These are phyloP conservation scores for Caenorhabditis sp. DNA, from an alignment of 2,888 invertebrate genomes.

Conservation along the genomic window DNA sequence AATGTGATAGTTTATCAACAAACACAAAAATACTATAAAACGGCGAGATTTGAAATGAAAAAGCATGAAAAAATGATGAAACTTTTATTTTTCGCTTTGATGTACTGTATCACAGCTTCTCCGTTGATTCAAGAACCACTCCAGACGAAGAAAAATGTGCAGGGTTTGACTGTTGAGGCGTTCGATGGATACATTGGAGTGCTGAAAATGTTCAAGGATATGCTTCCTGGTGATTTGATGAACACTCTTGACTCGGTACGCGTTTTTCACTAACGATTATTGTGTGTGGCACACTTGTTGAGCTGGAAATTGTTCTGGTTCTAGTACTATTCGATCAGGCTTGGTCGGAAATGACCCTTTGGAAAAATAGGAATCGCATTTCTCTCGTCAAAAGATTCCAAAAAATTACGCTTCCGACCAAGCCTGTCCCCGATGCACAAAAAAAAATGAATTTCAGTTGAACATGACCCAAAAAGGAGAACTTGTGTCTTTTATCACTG, in stretches of 20 bases:
- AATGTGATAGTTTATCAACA: not conserved
- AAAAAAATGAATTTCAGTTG: slow-evolving; percentile 37
- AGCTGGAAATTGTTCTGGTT: too few species aligned
- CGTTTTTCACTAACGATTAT: too few species aligned
- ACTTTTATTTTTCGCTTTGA: not conserved
- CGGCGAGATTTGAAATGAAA: not conserved
- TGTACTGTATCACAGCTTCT: not conserved
- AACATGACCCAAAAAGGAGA: slow-evolving; percentile 47
- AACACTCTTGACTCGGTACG: slow-evolving; percentile 16
- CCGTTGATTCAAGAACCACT: slow-evolving; percentile 13
- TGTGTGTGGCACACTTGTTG: too few species aligned
- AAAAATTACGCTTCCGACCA: too few species aligned
- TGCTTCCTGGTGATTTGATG: slow-evolving; percentile 9
- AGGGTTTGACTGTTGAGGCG: slow-evolving; percentile 39
- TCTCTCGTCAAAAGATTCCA: too few species aligned
- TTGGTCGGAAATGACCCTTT: not conserved
- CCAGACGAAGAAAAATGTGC: slow-evolving; percentile 12
- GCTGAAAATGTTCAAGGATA: slow-evolving; percentile 45
- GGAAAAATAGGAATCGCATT: too few species aligned
- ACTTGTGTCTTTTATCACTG: slow-evolving; percentile 38
- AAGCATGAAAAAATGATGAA: not conserved
- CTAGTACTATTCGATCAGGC: too few species aligned
- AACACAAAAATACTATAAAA: not conserved
- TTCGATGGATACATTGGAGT: slow-evolving; percentile 45
- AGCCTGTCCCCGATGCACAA: too few species aligned